Conservation (phyloP, 2,797 vertebrate genomes). For the Gymnothorax javanicus region DNA sequence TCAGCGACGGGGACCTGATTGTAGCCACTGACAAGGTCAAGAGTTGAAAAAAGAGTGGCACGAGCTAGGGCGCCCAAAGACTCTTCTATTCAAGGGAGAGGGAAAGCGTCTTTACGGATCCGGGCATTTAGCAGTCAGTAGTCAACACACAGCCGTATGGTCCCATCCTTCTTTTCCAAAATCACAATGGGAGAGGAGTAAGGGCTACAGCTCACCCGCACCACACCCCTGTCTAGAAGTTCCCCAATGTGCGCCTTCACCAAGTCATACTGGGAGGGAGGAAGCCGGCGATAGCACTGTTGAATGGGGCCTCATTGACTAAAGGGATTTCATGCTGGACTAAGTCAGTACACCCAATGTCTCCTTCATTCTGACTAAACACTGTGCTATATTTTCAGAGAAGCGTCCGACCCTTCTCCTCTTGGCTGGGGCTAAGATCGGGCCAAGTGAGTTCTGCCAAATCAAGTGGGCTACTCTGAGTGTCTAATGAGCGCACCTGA, state of each 20-base stretch:
- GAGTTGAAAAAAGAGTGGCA: neutral
- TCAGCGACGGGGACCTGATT: no score
- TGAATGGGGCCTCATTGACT: neutral
- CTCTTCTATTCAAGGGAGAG: conserved; percentile 2
- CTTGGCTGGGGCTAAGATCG: no score
- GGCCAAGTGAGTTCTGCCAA: no score
- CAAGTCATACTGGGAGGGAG: neutral
- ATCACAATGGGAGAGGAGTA: conserved; percentile 4
- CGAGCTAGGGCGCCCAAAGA: neutral
- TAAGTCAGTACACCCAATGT: neutral
- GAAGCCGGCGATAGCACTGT: neutral
- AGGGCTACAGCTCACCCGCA: conserved; percentile 3
- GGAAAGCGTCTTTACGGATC: neutral
- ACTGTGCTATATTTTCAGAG: neutral
- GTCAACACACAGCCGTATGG: neutral
- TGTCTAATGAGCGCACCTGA: no score
- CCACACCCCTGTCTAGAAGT: neutral
- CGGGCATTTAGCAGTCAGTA: neutral
- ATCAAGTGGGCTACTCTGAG: no score
- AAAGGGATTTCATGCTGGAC: neutral
- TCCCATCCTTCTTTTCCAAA: neutral
- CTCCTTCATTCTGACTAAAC: neutral
- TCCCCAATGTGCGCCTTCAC: conserved; percentile 7
- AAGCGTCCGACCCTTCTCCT: no score
- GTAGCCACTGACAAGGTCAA: neutral